phyloP scores from a whole-genome alignment of 2,113 vertebrate species.

The Ammodytes marinus region DNA sequence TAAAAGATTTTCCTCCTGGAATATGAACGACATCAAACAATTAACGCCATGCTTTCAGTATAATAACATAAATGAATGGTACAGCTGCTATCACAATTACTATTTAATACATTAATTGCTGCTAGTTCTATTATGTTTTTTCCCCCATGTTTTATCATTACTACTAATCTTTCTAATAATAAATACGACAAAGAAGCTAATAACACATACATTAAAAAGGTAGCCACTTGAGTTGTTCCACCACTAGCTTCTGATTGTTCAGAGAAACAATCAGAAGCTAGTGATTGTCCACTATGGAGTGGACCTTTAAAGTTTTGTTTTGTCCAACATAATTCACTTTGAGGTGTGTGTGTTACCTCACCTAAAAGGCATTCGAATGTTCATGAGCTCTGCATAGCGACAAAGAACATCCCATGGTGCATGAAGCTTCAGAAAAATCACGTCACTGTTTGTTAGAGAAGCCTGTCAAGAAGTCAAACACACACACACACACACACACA shows the following conservation, averaged over 20 bases:
- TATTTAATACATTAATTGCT: too few relatives aligned
- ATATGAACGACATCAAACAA: conserved; percentile 71
- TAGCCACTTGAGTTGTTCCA: not conserved
- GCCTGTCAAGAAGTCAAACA: conserved; percentile 84
- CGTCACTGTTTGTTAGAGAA: conserved; percentile 92
- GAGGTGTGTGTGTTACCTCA: conserved; percentile 71
- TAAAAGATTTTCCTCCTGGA: conserved; percentile 98
- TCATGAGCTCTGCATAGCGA: conserved; percentile 96
- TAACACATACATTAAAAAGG: not conserved
- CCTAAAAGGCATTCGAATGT: conserved; percentile 98
- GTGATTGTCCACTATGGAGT: too few relatives aligned
- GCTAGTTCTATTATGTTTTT: not conserved
- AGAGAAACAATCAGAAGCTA: too few relatives aligned
- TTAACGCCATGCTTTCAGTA: not conserved
- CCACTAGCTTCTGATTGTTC: too few relatives aligned
- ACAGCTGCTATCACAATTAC: not conserved
- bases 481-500: too few relatives aligned
- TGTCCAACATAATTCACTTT: not conserved
- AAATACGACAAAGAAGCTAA: not conserved
- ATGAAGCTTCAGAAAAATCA: conserved; percentile 96
- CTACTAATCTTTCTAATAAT: not conserved
- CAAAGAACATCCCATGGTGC: conserved; percentile 96
- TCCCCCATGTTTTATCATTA: too few relatives aligned
- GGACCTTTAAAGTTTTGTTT: not conserved
- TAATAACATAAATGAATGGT: not conserved